Base-by-base conservation (phyloP, 2,797 vertebrate species). In the Lepilemur septentrionalis region DNA sequence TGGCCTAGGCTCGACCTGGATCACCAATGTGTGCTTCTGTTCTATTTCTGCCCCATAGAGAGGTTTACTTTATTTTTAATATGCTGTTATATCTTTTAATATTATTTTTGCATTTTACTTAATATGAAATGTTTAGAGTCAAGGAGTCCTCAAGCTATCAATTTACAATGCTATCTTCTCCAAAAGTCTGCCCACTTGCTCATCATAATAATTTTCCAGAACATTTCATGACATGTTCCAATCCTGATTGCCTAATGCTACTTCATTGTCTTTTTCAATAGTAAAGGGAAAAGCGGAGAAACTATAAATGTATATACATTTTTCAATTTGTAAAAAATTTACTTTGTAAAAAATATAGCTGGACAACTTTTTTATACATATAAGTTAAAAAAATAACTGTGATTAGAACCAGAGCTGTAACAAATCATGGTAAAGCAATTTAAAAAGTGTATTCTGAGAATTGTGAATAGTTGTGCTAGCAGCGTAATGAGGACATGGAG, bases 381-480 rank as follows among this genome's bases (percentile, higher is more conserved):
- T 32, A 75, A 79, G 35, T 89, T 7, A 35, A 61, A 93, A 91
- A 93, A 93, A 78, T 61, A 88, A 17, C 61, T 35, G 0, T 81
- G 67, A 95, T 91, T 91, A 89, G 70, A 95, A 52, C 76, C 50
- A 93, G 25, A 92, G 28, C 79, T 76, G 2, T 89, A 93, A 69
- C 38, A 61, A 78, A 85, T 89, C 15, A 61, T 32, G 52, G 61
- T 73, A 69, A 81, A 91, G 10, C 35, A 8, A 73, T 86, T 94
- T 94, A 90, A 61, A 76, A 96, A 87, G 61, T 48, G 2, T 61
- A 5, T 23, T 65, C 72, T 65, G 8, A 84, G 65, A 94, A 69
- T 89, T 88, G 46, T 94, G 84, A 94, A 67, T 73, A 75, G 96
- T 30, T 90, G 13, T 70, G 14, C 78, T 84, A 85, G 79, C 20